phyloP scores from a whole-genome alignment of 2,888 invertebrate species.

The Hirtodrosophila histrioides region DNA sequence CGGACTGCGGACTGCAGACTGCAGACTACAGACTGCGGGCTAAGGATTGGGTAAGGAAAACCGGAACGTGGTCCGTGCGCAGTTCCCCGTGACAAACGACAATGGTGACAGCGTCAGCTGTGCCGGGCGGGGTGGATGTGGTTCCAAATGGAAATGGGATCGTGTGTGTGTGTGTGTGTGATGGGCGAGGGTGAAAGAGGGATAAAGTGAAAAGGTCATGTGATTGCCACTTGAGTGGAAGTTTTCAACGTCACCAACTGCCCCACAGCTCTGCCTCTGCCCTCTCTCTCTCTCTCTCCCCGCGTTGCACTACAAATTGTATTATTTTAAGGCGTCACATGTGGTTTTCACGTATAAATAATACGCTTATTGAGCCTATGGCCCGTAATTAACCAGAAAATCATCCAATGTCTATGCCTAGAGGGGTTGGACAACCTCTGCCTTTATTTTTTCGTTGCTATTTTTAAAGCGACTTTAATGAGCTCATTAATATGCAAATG shows the following conservation, averaged over 20 bases:
- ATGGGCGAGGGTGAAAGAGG: background rate
- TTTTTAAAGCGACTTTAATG: constrained; percentile 42
- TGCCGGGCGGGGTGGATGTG: constrained; percentile 28
- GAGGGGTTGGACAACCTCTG: constrained; percentile 1
- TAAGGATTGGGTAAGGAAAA: background rate
- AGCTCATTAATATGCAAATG: constrained; percentile 47
- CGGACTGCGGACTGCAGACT: background rate
- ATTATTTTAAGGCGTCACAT: constrained; percentile 56
- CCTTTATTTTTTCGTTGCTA: constrained; percentile 3
- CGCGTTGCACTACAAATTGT: constrained; percentile 33
- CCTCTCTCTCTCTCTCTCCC: background rate
- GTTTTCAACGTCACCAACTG: constrained; percentile 40
- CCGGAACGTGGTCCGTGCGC: constrained; percentile 32
- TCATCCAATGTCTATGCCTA: constrained; percentile 16
- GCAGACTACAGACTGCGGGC: background rate
- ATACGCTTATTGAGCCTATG: constrained; percentile 49
- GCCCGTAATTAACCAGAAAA: constrained; percentile 46
- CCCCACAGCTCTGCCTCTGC: background rate
- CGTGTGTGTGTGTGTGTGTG: background rate
- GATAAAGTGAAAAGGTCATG: constrained; percentile 9
- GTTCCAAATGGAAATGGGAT: constrained; percentile 40
- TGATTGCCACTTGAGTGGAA: constrained; percentile 57
- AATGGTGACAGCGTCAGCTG: constrained; percentile 68
- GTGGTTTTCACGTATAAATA: constrained; percentile 44
- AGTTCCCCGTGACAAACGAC: constrained; percentile 64